phyloP scores from a whole-genome alignment of 2,888 invertebrate genomes.

The Cryptophagus acutangulus region DNA sequence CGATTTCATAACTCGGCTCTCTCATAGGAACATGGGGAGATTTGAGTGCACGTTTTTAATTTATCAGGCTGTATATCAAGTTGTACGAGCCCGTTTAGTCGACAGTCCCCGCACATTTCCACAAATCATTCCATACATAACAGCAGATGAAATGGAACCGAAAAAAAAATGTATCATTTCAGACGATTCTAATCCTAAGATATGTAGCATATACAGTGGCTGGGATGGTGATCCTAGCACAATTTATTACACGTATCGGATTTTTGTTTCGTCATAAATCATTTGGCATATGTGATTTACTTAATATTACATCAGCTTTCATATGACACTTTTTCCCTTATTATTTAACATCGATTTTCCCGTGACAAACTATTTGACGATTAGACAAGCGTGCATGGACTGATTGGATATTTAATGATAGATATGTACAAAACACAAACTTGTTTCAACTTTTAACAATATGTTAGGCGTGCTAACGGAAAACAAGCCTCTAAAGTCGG shows the following conservation, averaged over 20 bases:
- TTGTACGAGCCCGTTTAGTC: constrained; percentile 42
- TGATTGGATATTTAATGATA: too few relatives aligned
- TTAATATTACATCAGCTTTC: too few relatives aligned
- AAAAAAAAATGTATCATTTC: constrained; percentile 40
- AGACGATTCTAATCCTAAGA: constrained; percentile 37
- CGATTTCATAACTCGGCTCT: constrained; percentile 50
- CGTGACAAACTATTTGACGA: too few relatives aligned
- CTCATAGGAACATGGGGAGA: constrained; percentile 36
- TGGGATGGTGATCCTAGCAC: constrained; percentile 27
- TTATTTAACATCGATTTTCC: too few relatives aligned
- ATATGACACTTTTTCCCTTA: too few relatives aligned
- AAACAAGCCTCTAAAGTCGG: too few relatives aligned
- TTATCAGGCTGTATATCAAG: constrained; percentile 50
- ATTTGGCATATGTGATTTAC: constrained; percentile 17
- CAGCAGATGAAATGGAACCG: constrained; percentile 43
- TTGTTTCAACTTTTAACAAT: too few relatives aligned
- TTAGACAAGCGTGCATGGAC: too few relatives aligned
- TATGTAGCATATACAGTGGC: constrained; percentile 30
- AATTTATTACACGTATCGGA: constrained; percentile 30
- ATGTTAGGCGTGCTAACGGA: too few relatives aligned
- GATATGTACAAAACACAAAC: too few relatives aligned
- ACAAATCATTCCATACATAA: constrained; percentile 47
- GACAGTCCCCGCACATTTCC: constrained; percentile 43
- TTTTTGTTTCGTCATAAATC: constrained; percentile 23
- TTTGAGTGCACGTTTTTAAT: constrained; percentile 50